Conservation (phyloP, 2,888 invertebrate species). For the Napeogenes inachia region DNA sequence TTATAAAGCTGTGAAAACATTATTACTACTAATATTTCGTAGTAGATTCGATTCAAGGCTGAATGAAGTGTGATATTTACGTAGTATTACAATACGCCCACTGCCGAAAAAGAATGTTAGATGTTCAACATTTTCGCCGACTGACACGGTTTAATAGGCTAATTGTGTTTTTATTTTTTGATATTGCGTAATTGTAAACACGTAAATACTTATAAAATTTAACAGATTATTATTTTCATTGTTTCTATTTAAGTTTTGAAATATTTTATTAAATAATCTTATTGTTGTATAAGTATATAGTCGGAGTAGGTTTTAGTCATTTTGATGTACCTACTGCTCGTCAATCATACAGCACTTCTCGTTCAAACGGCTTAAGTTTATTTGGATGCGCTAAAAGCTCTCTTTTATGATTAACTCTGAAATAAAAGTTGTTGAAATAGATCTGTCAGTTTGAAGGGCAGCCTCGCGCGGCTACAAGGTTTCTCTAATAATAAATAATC, state of each 20-base stretch:
- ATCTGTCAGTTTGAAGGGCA: constrained; percentile 29
- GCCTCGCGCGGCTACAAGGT: constrained; percentile 33
- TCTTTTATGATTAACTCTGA: constrained; percentile 11
- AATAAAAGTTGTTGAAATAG: constrained; percentile 23
- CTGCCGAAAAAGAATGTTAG: background rate
- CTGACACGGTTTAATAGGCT: background rate
- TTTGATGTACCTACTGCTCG: too few species aligned
- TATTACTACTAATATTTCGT: background rate
- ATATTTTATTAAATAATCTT: background rate
- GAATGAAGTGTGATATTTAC: constrained; percentile 3
- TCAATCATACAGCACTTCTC: background rate
- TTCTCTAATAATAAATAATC: constrained; percentile 28
- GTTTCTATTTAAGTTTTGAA: background rate
- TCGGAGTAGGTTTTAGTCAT: background rate
- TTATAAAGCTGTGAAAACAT: too few species aligned
- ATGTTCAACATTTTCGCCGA: background rate
- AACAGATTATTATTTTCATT: background rate
- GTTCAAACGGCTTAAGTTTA: background rate
- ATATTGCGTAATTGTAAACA: background rate
- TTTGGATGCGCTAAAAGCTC: constrained; percentile 8
- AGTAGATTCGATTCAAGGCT: constrained; percentile 5
- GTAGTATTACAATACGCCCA: background rate
- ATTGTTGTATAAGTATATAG: background rate
- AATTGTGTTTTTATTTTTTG: background rate
- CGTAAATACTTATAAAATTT: background rate